Evolutionary conservation across 2,113 vertebrate species (phyloP).

Genomic region (Gallinago undulata): DNA sequence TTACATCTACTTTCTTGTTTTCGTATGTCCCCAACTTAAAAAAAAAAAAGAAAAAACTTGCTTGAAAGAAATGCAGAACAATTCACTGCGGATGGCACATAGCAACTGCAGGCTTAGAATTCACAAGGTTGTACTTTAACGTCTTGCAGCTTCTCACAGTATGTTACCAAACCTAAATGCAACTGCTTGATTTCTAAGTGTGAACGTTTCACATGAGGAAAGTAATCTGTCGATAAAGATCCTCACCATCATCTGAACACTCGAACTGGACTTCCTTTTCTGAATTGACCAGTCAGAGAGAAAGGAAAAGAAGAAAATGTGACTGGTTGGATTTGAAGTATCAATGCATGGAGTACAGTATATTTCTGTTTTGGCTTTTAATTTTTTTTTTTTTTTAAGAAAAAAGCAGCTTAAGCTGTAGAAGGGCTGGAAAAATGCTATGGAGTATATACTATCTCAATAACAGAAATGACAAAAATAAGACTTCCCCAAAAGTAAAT

Average conservation of each 20-base stretch:
- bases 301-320: constrained; percentile 76
- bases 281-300: constrained; percentile 81
- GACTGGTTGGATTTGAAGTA: constrained; percentile 69
- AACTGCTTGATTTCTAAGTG: constrained; percentile 57
- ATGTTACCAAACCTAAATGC: constrained; percentile 45
- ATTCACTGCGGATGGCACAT: constrained; percentile 9
- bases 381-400: background rate
- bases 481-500: background rate
- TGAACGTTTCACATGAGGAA: constrained; percentile 62
- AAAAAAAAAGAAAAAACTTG: background rate
- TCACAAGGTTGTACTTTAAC: constrained; percentile 1
- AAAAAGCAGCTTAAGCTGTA: background rate
- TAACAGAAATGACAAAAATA: background rate
- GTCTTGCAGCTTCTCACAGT: constrained; percentile 40
- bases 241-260: constrained; percentile 84
- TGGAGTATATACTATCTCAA: background rate
- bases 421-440: constrained; percentile 9
- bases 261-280: constrained; percentile 84
- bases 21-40: background rate
- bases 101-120: constrained; percentile 33
- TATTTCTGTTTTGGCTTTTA: constrained; percentile 16
- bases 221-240: constrained; percentile 74
- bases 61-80: background rate
- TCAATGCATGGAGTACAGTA: constrained; percentile 61
- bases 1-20: constrained; percentile 41